Conservation (phyloP, 2,797 vertebrate species). For the Lindbergichthys nudifrons region DNA sequence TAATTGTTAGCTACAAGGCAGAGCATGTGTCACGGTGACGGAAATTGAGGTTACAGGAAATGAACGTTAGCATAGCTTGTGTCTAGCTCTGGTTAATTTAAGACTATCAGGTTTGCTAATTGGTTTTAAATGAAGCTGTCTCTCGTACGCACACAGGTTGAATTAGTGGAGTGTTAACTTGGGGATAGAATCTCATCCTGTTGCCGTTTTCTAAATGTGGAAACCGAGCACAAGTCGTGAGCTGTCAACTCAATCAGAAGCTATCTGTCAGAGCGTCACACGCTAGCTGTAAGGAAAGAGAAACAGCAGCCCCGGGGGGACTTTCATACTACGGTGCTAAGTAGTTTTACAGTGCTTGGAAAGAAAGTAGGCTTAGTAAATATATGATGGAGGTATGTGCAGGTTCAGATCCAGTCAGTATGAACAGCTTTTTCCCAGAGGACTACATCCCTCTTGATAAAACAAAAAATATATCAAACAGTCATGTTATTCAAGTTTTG, state of each 20-base stretch:
- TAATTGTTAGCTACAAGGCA: conserved; percentile 54
- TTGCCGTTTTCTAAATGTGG: conserved; percentile 57
- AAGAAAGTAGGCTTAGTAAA: conserved; percentile 14
- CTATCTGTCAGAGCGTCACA: conserved; percentile 36
- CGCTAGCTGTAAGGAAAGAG: conserved; percentile 29
- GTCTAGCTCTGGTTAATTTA: conserved; percentile 74
- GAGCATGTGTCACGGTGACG: conserved; percentile 37
- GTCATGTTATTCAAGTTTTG: not conserved
- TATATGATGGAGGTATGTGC: conserved; percentile 8
- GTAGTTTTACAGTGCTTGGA: conserved; percentile 20
- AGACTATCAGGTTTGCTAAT: conserved; percentile 77
- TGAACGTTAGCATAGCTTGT: conserved; percentile 42
- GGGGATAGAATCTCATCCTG: conserved; percentile 53
- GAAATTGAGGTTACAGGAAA: conserved; percentile 20
- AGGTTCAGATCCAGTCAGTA: conserved; percentile 13
- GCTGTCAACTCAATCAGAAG: conserved; percentile 70
- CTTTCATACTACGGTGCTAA: conserved; percentile 27
- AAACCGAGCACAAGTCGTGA: conserved; percentile 67
- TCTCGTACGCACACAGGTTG: conserved; percentile 46
- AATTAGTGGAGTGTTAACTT: conserved; percentile 73
- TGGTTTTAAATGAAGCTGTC: conserved; percentile 77
- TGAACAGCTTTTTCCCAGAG: conserved; percentile 8
- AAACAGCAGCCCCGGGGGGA: conserved; percentile 31
- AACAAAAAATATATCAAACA: conserved; percentile 4
- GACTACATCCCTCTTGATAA: not conserved